Percentiles rank a stretch among this genome's conserved stretches.
Evolutionary conservation across 2,113 vertebrate species (phyloP).

Genomic region (Perca fluviatilis): DNA sequence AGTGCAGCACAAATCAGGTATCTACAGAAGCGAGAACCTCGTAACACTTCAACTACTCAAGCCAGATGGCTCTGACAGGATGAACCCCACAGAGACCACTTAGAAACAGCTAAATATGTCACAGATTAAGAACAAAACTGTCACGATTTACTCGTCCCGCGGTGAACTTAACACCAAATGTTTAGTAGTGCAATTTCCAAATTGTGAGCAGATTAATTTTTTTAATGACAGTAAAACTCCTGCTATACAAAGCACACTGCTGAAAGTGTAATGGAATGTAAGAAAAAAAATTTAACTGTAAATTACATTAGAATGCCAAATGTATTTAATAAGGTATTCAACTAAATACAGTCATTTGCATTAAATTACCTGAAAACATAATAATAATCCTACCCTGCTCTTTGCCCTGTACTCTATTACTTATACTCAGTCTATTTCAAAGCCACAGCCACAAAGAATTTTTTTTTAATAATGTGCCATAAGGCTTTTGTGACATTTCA

Average conservation of each 20-base stretch:
- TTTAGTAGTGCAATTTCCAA: not conserved
- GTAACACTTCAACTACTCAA: constrained; percentile 46
- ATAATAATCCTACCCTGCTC: not conserved
- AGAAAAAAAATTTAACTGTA: not conserved
- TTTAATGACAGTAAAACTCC: not conserved
- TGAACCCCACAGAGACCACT: constrained; percentile 50
- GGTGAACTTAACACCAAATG: not conserved
- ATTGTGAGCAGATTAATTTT: not conserved
- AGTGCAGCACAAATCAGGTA: constrained; percentile 45
- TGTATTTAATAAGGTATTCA: constrained; percentile 8
- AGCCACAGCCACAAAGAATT: not conserved
- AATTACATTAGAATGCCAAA: constrained; percentile 28
- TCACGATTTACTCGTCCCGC: not conserved
- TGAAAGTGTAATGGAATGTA: not conserved
- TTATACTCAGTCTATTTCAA: constrained; percentile 2
- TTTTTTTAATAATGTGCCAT: constrained; percentile 24
- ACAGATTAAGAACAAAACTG: constrained; percentile 31
- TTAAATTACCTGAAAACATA: constrained; percentile 18
- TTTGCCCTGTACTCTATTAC: not conserved
- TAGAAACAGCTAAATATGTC: constrained; percentile 45
- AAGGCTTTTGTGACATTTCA: constrained; percentile 35
- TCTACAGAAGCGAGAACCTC: constrained; percentile 51
- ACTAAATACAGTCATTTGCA: not conserved
- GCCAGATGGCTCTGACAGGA: constrained; percentile 63
- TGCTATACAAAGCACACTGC: not conserved